Evolutionary conservation across 2,888 invertebrate species (phyloP), one percentile per base, ranked within the genome.

Genomic region (Napeogenes sylphis): DNA sequence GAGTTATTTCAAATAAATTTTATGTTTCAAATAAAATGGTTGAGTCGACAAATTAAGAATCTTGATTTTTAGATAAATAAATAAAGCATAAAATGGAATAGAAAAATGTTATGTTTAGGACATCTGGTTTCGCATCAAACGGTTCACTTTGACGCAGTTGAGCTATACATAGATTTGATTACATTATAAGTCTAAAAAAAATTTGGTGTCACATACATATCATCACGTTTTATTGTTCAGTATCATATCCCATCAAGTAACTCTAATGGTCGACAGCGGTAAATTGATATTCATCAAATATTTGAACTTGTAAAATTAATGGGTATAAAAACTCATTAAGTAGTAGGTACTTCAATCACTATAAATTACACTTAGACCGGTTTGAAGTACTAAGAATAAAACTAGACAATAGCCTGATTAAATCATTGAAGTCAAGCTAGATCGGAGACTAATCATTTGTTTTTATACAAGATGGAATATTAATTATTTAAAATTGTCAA

Each of bases 111-210:
- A 69, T 75, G 73, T 68, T 79, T 77, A 69, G 68, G 73, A 76
- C 86, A 87, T 87, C 85, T 87, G 87, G 81, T 73, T 68, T 61
- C 66, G 68, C 72, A 71, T 70, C 70, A 68, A 64, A 62, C 61
- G 42, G 47, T 45, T 45, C 55, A 59, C 54, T 60, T 68, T 79
- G 77, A 81, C 82, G 80, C 70, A 70, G 66, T 59, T 68, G 67
- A 64, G 57, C 65, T 51, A 30, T 51, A 30, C 51, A 51, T 51
- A 51, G 51, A 51, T 30, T 14, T 77, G 65, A 55, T 53, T 61
- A 54, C 47, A 32, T 56, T 33, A 33, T 45, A 8, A 53, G 59
- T 12, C 45, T 35, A 51, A 59, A 13, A 51, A 30, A 32, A 42
- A 8, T 55, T 33, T 5, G 3, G 33, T 45, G 21, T 33, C 21